These are phyloP conservation scores for Epinephelus awoara DNA, from an alignment of 2,797 vertebrate species.

Conservation along the genomic window DNA sequence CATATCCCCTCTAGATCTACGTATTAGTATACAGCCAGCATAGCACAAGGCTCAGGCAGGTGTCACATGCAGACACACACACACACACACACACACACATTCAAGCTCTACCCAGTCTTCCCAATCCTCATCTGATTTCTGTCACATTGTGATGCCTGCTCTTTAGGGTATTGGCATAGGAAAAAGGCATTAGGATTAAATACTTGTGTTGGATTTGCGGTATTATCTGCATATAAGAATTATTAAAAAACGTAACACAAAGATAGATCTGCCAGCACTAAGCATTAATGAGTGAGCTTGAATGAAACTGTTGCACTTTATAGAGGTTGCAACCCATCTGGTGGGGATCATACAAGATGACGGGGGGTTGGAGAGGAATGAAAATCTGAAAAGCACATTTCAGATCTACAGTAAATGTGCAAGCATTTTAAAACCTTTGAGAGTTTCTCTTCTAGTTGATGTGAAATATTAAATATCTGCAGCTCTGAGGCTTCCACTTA, in stretches of 20 bases:
- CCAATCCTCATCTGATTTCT: constrained; percentile 36
- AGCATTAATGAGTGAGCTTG: constrained; percentile 17
- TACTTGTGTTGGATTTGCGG: constrained; percentile 19
- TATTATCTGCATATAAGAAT: constrained; percentile 21
- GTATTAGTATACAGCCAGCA: constrained; percentile 48
- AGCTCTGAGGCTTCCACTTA: constrained; percentile 3
- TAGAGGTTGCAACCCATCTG: constrained; percentile 38
- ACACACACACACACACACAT: constrained; percentile 14
- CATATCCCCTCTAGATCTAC: constrained; percentile 40
- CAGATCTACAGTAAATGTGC: constrained; percentile 1
- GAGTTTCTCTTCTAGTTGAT: constrained; percentile 3
- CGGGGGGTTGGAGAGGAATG: constrained; percentile 11
- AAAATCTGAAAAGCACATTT: constrained; percentile 32
- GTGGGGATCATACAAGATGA: background rate
- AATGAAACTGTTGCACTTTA: constrained; percentile 40
- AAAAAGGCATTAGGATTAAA: constrained; percentile 24
- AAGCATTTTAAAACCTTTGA: constrained; percentile 4
- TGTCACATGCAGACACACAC: constrained; percentile 26
- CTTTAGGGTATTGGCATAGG: constrained; percentile 17
- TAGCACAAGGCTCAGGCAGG: constrained; percentile 33
- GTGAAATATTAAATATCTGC: constrained; percentile 33
- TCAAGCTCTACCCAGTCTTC: constrained; percentile 14
- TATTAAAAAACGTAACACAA: background rate
- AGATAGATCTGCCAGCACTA: background rate
- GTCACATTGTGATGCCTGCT: constrained; percentile 31